Base-by-base conservation (phyloP, 2,113 vertebrate species). In the Tachycineta bicolor region DNA sequence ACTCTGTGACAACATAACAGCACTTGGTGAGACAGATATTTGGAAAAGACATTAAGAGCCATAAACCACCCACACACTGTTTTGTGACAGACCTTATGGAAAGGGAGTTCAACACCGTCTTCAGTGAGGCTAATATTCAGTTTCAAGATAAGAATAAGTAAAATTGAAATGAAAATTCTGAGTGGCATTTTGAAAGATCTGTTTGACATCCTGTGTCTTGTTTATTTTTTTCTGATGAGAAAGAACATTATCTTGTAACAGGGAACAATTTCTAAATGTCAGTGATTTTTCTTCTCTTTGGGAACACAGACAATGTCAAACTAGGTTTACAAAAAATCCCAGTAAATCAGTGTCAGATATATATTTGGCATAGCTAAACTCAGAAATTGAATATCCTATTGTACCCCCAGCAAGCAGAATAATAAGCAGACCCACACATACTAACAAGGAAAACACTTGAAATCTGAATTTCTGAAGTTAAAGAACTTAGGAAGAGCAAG, bases 221-320 rank as follows among this genome's bases (percentile, higher is more conserved):
- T 95, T 96, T 96, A 95, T 88, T 93, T 96, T 93, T 93, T 75
- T 89, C 49, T 92, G 88, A 95, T 96, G 90, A 96, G 88, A 91
- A 92, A 63, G 75, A 96, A 83, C 47, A 83, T 89, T 92, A 77
- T 67, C 87, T 83, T 90, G 31, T 77, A 97, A 71, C 56, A 88
- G 64, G 73, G 90, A 92, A 90, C 79, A 90, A 88, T 94, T 94
- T 94, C 83, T 94, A 94, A 97, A 95, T 95, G 93, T 95, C 92
- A 96, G 34, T 83, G 67, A 80, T 95, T 95, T 94, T 90, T 78
- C 47, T 90, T 17, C 91, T 93, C 64, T 81, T 67, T 83, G 44
- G 60, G 62, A 93, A 58, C 26, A 63, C 17, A 88, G 70, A 41
- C 63, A 88, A 90, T 81, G 85, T 95, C 93, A 95, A 83, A 90